Conservation (phyloP, 2,888 invertebrate species). For the Nematopogon swammerdamellus region DNA sequence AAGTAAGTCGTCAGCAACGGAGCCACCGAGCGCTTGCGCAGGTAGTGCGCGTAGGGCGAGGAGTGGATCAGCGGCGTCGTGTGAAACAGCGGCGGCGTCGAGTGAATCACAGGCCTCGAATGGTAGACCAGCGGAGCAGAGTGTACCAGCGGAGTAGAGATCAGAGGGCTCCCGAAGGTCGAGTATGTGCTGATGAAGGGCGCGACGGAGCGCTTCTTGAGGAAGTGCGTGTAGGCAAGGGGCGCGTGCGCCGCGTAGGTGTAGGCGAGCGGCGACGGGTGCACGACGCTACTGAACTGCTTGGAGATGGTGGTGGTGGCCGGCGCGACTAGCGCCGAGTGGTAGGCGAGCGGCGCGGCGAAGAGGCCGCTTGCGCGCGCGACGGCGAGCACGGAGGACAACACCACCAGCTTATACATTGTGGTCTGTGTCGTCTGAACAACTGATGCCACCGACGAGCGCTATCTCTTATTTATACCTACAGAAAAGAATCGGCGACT, state of each 20-base stretch:
- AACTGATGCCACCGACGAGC: conserved; percentile 27
- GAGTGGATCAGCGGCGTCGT: background rate
- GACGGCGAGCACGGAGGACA: conserved; percentile 57
- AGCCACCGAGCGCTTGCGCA: background rate
- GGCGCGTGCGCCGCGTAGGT: conserved; percentile 20
- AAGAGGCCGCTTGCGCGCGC: conserved; percentile 30
- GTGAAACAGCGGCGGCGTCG: conserved; percentile 15
- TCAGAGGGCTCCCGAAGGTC: conserved; percentile 9
- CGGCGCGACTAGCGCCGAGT: conserved; percentile 22
- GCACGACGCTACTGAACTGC: conserved; percentile 40
- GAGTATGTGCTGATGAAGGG: conserved; percentile 10
- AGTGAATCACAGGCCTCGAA: conserved; percentile 22
- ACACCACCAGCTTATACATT: conserved; percentile 54
- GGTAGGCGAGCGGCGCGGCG: conserved; percentile 19
- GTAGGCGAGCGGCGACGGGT: conserved; percentile 33
- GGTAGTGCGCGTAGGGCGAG: background rate
- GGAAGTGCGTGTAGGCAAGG: conserved; percentile 24
- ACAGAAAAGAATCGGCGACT: conserved; percentile 30
- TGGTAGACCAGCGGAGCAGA: conserved; percentile 13
- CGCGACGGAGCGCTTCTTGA: conserved; percentile 24
- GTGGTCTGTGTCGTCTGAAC: conserved; percentile 41
- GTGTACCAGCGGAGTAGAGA: conserved; percentile 12
- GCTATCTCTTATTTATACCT: conserved; percentile 27
- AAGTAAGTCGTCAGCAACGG: conserved; percentile 4
- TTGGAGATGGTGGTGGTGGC: conserved; percentile 30